Conservation (phyloP, 2,797 vertebrate genomes). For the Tenualosa thibaudeaui region DNA sequence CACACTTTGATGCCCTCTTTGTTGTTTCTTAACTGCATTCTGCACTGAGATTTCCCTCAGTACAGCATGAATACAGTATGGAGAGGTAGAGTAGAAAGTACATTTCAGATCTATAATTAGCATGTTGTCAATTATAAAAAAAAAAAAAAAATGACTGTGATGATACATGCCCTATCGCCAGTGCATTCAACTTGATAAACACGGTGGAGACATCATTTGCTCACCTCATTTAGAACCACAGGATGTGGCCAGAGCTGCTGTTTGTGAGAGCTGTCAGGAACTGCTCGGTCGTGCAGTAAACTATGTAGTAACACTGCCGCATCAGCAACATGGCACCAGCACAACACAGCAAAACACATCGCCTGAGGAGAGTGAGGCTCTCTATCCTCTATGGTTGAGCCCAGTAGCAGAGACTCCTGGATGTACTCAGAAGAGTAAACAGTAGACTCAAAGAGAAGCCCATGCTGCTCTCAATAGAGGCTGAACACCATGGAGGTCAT, state of each 20-base stretch:
- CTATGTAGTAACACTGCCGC: neutral
- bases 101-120: neutral
- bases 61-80: neutral
- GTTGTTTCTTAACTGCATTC: neutral
- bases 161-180: neutral
- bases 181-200: neutral
- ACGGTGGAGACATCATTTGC: neutral
- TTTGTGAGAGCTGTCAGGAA: neutral
- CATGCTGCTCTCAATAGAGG: neutral
- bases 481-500: neutral
- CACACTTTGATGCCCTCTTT: neutral
- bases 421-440: neutral
- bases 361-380: neutral
- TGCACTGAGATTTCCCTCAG: neutral
- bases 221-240: neutral
- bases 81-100: neutral
- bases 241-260: slow-evolving; percentile 13
- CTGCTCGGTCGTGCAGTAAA: neutral
- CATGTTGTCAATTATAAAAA: neutral
- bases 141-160: neutral
- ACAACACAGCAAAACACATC: neutral
- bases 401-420: neutral
- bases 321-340: neutral
- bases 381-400: neutral
- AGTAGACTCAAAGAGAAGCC: neutral